A percentile compares a stretch with the other conserved stretches of the same genome.
Evolutionary conservation across 2,797 vertebrate genomes (phyloP).

Genomic region (Erithacus rubecula): DNA sequence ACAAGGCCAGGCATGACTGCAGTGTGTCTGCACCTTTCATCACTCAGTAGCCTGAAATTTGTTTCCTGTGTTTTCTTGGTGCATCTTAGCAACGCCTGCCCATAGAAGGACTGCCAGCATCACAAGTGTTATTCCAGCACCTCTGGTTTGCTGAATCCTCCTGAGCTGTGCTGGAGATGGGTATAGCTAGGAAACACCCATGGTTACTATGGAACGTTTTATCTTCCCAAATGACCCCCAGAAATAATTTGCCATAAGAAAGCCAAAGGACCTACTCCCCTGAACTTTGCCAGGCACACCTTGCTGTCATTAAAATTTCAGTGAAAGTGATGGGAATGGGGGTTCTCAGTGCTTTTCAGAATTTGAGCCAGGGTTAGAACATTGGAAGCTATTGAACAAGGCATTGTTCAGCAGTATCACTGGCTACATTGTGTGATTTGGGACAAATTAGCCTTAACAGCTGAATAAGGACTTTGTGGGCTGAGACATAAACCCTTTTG

Average conservation of each 20-base stretch:
- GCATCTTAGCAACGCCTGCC: slow-evolving; percentile 32
- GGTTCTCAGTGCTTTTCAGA: not conserved
- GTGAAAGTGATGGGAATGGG: not conserved
- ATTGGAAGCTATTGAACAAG: slow-evolving; percentile 70
- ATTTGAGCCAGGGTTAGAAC: slow-evolving; percentile 57
- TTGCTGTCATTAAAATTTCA: not conserved
- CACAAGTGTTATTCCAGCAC: not conserved
- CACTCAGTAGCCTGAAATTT: slow-evolving; percentile 9
- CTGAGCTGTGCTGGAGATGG: not conserved
- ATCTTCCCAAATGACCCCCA: rapidly evolving
- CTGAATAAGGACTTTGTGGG: slow-evolving; percentile 74
- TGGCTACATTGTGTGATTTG: slow-evolving; percentile 75
- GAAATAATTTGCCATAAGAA: not conserved
- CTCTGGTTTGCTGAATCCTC: slow-evolving; percentile 26
- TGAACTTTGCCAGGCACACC: not conserved
- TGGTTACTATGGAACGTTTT: not conserved
- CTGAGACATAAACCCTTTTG: slow-evolving; percentile 75
- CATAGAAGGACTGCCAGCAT: not conserved
- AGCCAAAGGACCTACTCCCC: not conserved
- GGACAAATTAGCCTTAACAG: slow-evolving; percentile 76
- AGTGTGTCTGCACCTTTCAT: not conserved
- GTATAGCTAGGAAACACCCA: not conserved
- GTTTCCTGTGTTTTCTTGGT: slow-evolving; percentile 7
- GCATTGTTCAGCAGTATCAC: slow-evolving; percentile 73
- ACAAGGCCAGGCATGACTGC: slow-evolving; percentile 18